A percentile compares a stretch with the other conserved stretches of the same genome.
Evolutionary conservation across 1,140 invertebrate genomes (phyloP).

Genomic region (Ips typographus): DNA sequence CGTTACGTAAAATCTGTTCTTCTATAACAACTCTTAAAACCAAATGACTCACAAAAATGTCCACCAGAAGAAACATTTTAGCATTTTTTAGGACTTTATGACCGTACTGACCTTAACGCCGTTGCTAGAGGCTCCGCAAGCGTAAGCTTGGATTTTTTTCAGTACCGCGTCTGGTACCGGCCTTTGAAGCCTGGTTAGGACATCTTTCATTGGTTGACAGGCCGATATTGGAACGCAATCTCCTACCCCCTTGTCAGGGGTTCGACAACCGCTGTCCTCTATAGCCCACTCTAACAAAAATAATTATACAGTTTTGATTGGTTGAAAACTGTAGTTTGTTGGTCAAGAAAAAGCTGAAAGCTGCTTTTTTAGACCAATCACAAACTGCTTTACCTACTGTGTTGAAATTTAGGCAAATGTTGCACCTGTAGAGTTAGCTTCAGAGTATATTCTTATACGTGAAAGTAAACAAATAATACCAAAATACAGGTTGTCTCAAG

Average conservation of each 20-base stretch:
- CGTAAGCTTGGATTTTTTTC: conserved; percentile 47
- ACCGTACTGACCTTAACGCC: conserved; percentile 51
- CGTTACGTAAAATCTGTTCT: too few species aligned
- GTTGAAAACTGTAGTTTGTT: background rate
- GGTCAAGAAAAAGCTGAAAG: background rate
- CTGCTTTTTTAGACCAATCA: background rate
- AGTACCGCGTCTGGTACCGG: conserved; percentile 43
- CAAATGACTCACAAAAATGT: too few species aligned
- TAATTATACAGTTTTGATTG: background rate
- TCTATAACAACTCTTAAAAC: too few species aligned
- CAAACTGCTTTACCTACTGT: background rate
- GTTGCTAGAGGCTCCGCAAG: conserved; percentile 55
- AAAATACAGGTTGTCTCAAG: too few species aligned
- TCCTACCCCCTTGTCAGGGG: conserved; percentile 49
- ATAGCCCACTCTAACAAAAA: conserved; percentile 48
- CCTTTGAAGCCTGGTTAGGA: conserved; percentile 38
- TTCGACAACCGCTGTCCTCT: conserved; percentile 48
- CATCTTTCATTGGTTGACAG: conserved; percentile 48
- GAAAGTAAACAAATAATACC: background rate
- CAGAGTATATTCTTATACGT: background rate
- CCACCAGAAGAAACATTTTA: too few species aligned
- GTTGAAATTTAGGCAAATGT: background rate
- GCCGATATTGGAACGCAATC: conserved; percentile 50
- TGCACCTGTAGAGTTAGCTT: background rate
- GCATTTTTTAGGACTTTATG: too few species aligned